These are phyloP conservation scores for Tonatia bakeri DNA, from an alignment of 2,113 vertebrate species.

Conservation along the genomic window DNA sequence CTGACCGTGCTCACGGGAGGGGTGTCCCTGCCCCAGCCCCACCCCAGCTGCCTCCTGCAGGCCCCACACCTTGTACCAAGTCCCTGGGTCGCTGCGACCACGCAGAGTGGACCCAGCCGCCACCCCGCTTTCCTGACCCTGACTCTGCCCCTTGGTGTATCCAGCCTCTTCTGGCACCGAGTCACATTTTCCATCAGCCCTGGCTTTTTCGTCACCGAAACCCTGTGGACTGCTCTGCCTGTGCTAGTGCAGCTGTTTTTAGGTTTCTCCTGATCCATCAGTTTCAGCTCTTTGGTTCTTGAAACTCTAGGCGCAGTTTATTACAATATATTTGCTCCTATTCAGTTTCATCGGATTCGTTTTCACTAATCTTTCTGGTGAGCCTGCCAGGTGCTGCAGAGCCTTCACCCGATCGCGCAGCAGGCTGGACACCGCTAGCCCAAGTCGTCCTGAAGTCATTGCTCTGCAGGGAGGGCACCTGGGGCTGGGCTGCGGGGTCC, in stretches of 20 bases:
- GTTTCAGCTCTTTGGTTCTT: background rate
- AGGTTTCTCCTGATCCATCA: background rate
- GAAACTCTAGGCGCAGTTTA: background rate
- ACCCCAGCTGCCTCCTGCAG: background rate
- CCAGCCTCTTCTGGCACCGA: background rate
- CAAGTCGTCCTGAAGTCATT: fast-evolving
- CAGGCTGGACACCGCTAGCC: fast-evolving
- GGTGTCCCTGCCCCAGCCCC: background rate
- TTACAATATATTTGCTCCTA: background rate
- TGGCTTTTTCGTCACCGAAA: background rate
- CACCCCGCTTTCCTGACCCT: background rate
- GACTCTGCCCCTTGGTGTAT: background rate
- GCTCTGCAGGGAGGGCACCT: background rate
- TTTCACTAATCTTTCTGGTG: background rate
- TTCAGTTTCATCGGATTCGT: background rate
- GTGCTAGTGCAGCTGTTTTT: background rate
- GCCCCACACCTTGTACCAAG: background rate
- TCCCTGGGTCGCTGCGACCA: background rate
- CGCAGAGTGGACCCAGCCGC: background rate
- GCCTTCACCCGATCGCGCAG: background rate
- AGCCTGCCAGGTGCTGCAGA: background rate
- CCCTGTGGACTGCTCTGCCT: background rate
- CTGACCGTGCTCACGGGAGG: background rate
- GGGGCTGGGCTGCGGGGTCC: background rate
- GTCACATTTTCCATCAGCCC: too few relatives aligned